These are phyloP conservation scores for Formica selysi DNA, from an alignment of 1,140 invertebrate genomes.

Conservation along the genomic window DNA sequence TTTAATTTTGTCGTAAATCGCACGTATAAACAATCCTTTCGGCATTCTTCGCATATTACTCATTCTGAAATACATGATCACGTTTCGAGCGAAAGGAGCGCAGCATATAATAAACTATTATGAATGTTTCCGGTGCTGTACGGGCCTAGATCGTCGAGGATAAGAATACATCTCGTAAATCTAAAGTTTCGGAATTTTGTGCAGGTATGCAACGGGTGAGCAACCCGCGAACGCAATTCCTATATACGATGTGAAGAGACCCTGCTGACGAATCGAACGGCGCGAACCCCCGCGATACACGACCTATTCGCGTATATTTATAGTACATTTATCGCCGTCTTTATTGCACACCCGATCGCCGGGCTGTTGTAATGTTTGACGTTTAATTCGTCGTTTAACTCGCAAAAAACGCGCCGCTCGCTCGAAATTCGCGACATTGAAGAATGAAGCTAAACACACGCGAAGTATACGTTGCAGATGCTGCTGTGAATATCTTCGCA, in stretches of 20 bases:
- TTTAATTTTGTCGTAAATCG: background rate
- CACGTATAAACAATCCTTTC: background rate
- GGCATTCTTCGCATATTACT: background rate
- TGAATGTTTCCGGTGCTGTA: background rate
- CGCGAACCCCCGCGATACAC: background rate
- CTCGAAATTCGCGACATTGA: constrained; percentile 20
- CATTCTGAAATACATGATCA: background rate
- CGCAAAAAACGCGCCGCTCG: constrained; percentile 12
- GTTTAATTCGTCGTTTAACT: constrained; percentile 50
- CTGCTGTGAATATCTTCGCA: background rate
- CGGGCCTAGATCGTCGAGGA: background rate
- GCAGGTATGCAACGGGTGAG: constrained; percentile 3
- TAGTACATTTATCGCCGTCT: constrained; percentile 50
- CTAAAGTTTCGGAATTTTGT: constrained; percentile 18
- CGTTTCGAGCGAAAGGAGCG: background rate
- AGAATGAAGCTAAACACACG: background rate
- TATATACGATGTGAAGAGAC: background rate
- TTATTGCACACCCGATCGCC: constrained; percentile 47
- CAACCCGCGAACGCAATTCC: background rate
- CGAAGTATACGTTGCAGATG: background rate
- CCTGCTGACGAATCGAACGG: background rate
- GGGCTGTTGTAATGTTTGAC: constrained; percentile 12
- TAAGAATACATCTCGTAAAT: constrained; percentile 13
- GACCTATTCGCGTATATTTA: constrained; percentile 54
- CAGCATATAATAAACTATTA: background rate